These are phyloP conservation scores for Dermatophagoides farinae DNA, from an alignment of 1,140 invertebrate genomes.

Conservation along the genomic window DNA sequence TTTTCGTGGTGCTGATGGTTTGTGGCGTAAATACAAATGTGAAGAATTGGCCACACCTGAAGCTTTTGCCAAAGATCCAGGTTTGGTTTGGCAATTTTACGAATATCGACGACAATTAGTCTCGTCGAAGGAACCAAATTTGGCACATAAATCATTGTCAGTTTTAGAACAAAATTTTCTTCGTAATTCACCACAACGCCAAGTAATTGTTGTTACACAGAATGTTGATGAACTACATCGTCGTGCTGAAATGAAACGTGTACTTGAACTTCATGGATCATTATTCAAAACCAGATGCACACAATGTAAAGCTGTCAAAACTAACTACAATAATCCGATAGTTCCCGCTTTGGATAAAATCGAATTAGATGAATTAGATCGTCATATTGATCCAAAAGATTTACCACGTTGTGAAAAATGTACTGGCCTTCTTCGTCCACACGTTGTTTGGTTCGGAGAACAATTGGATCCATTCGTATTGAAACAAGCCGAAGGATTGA, in stretches of 20 bases:
- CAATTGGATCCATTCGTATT: constrained; percentile 42
- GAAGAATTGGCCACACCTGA: constrained; percentile 40
- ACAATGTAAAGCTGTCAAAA: constrained; percentile 43
- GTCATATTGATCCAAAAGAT: constrained; percentile 39
- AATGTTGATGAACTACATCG: constrained; percentile 84
- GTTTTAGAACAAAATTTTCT: no score
- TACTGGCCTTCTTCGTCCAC: constrained; percentile 48
- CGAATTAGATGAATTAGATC: constrained; percentile 31
- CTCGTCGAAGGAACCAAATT: constrained; percentile 39
- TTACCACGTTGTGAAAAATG: constrained; percentile 49
- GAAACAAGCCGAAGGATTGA: constrained; percentile 35
- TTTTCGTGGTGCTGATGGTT: constrained; percentile 51
- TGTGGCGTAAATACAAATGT: constrained; percentile 49
- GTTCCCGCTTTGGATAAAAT: constrained; percentile 41
- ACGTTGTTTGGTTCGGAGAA: constrained; percentile 83
- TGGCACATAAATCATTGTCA: constrained; percentile 37
- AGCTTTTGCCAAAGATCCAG: constrained; percentile 42
- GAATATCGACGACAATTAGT: constrained; percentile 47
- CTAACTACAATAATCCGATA: constrained; percentile 59
- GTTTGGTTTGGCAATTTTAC: constrained; percentile 58
- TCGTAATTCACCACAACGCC: no score
- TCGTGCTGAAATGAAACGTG: constrained; percentile 62
- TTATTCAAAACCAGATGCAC: constrained; percentile 61
- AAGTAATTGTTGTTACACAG: constrained; percentile 61
- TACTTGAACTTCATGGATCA: constrained; percentile 77